phyloP scores from a whole-genome alignment of 1,140 invertebrate species.

The Myzus persicae region DNA sequence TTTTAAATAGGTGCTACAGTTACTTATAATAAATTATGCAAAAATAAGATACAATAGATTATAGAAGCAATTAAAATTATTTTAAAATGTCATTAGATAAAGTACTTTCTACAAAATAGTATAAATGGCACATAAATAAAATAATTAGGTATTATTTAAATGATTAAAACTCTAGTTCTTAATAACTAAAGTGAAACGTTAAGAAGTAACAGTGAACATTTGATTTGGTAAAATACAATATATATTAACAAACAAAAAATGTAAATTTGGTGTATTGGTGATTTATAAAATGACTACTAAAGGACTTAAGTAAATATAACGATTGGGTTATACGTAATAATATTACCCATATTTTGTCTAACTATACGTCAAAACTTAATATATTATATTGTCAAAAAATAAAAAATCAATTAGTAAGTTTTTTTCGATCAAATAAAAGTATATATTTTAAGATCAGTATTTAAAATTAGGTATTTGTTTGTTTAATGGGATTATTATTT shows the following conservation, averaged over 20 bases:
- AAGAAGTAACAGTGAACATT: not conserved
- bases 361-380: not conserved
- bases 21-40: not conserved
- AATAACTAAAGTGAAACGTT: not conserved
- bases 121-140: not conserved
- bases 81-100: no score
- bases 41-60: not conserved
- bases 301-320: not conserved
- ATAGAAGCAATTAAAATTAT: not conserved
- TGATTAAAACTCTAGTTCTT: no score
- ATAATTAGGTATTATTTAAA: not conserved
- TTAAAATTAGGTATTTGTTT: constrained; percentile 10
- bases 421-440: not conserved
- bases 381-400: not conserved
- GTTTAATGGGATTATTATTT: not conserved
- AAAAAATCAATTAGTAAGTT: not conserved
- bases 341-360: not conserved
- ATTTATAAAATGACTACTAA: not conserved
- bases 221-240: not conserved
- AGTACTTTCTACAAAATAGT: not conserved
- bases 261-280: not conserved
- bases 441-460: not conserved
- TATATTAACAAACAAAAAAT: not conserved
- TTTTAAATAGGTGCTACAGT: not conserved
- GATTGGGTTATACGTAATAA: not conserved